phyloP scores from a whole-genome alignment of 1,140 invertebrate species.

The Apocrypta bakeri region DNA sequence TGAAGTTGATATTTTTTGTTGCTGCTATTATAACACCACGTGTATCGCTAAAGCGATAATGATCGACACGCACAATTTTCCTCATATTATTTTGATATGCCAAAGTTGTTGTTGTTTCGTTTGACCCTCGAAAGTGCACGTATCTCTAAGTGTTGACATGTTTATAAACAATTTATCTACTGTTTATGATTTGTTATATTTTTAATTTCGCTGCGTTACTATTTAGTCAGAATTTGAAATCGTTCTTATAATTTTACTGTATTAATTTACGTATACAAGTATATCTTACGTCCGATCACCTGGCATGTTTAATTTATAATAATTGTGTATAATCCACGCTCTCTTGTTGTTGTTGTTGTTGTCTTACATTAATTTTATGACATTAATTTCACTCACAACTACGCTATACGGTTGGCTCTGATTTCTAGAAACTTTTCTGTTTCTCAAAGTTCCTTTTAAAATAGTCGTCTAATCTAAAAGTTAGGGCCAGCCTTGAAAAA shows the following conservation, averaged over 20 bases:
- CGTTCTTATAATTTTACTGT: constrained; percentile 3
- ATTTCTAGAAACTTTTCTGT: not conserved
- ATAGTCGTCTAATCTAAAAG: not conserved
- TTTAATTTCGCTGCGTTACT: not conserved
- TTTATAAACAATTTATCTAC: constrained; percentile 8
- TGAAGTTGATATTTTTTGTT: not conserved
- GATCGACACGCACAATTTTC: constrained; percentile 25
- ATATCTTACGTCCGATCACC: constrained; percentile 22
- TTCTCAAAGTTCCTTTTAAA: not conserved
- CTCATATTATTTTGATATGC: constrained; percentile 26
- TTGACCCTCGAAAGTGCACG: constrained; percentile 47
- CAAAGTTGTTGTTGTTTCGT: constrained; percentile 6
- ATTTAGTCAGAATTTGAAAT: not conserved
- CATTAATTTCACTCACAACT: not conserved
- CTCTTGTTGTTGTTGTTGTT: not conserved
- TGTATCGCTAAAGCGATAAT: constrained; percentile 9
- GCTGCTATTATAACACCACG: not conserved
- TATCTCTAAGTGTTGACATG: constrained; percentile 21
- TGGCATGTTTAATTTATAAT: constrained; percentile 37
- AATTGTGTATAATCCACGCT: constrained; percentile 5
- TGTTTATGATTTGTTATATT: not conserved
- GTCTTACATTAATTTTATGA: not conserved
- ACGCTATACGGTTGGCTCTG: not conserved
- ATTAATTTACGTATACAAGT: constrained; percentile 15
- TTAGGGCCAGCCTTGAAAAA: not conserved